Evolutionary conservation across 2,888 invertebrate species (phyloP).

Genomic region (Stenolophus ochropezus): DNA sequence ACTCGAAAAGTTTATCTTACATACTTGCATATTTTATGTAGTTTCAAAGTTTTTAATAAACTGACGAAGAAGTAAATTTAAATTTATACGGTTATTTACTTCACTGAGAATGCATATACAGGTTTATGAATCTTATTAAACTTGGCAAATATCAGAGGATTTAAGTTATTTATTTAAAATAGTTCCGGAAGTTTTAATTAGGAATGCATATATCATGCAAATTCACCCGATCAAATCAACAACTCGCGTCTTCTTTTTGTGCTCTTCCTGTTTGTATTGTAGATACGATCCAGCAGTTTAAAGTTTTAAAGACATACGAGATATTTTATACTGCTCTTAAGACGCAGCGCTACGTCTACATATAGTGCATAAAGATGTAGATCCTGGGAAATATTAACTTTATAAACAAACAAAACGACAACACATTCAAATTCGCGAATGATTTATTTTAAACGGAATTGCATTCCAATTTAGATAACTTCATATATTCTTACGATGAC

Average conservation of each 20-base stretch:
- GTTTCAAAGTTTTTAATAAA: constrained; percentile 25
- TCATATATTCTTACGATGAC: not conserved
- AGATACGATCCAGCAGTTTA: not conserved
- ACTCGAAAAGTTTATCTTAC: not conserved
- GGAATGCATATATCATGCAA: constrained; percentile 32
- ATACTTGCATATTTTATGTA: constrained; percentile 16
- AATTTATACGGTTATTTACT: constrained; percentile 38
- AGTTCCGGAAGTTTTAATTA: constrained; percentile 42
- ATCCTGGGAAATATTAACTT: not conserved
- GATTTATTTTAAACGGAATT: not conserved
- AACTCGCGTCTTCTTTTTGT: not conserved
- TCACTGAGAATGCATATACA: constrained; percentile 14
- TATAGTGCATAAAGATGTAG: not conserved
- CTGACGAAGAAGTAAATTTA: constrained; percentile 35
- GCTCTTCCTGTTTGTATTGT: not conserved
- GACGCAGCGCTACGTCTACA: not conserved
- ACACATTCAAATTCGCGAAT: not conserved
- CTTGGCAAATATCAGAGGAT: constrained; percentile 44
- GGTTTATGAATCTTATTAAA: constrained; percentile 32
- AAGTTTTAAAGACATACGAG: not conserved
- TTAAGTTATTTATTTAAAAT: constrained; percentile 35
- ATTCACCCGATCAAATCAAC: constrained; percentile 2
- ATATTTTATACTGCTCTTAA: not conserved
- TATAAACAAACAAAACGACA: not conserved
- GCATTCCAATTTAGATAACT: not conserved